A percentile compares a stretch with the other conserved stretches of the same genome.
Evolutionary conservation across 2,797 vertebrate species (phyloP).

Genomic region (Prunella strophiata): DNA sequence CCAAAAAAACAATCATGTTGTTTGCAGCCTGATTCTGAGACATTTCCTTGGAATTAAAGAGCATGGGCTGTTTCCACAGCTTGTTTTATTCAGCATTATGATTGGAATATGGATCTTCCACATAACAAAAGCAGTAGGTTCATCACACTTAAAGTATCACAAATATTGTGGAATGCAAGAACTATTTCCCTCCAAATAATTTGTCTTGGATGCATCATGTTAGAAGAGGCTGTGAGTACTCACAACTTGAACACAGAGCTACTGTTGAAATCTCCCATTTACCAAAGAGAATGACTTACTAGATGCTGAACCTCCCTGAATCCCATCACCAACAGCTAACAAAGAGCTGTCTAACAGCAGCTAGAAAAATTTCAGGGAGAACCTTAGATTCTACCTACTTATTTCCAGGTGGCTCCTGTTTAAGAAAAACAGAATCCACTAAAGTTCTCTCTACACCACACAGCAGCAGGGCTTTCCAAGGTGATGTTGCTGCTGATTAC

Average conservation of each 20-base stretch:
- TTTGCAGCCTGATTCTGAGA: background rate
- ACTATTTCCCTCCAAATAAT: background rate
- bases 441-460: fast-evolving
- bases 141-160: background rate
- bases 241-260: background rate
- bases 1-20: background rate
- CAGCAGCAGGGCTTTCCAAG: background rate
- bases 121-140: fast-evolving
- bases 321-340: background rate
- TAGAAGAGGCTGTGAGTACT: background rate
- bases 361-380: background rate
- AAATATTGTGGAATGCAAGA: background rate
- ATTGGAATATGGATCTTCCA: background rate
- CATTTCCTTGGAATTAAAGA: background rate
- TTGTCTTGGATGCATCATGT: background rate
- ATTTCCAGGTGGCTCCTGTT: background rate
- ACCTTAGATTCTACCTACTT: background rate
- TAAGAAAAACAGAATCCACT: background rate
- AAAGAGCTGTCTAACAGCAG: background rate
- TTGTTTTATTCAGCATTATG: background rate
- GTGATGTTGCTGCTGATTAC: background rate
- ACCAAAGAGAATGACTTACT: background rate
- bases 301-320: background rate
- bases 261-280: background rate
- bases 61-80: background rate